These are phyloP conservation scores for Polypterus bichir DNA, from an alignment of 2,113 vertebrate species.

Conservation along the genomic window DNA sequence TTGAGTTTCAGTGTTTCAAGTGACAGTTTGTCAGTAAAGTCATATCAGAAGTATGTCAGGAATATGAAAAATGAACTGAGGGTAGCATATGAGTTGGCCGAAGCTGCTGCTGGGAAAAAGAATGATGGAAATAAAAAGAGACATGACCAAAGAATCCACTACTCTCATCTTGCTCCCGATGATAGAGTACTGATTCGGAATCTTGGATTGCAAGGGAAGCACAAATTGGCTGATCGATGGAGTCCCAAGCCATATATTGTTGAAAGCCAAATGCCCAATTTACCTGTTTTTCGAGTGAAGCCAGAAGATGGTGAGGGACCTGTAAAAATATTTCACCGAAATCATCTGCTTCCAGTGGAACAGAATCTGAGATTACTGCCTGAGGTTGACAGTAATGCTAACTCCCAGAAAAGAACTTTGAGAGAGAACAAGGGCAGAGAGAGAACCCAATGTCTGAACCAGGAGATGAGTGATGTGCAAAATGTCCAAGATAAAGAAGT, in stretches of 20 bases:
- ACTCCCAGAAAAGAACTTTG: too few species aligned
- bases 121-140: conserved; percentile 13
- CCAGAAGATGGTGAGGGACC: conserved; percentile 15
- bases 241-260: conserved; percentile 4
- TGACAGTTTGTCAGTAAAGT: not conserved
- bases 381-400: not conserved
- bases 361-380: conserved; percentile 3
- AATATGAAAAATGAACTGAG: conserved; percentile 13
- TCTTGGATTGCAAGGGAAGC: conserved; percentile 12
- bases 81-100: conserved; percentile 10
- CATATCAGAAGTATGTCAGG: conserved; percentile 9
- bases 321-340: conserved; percentile 9
- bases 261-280: conserved; percentile 13
- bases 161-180: not conserved
- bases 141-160: conserved; percentile 14
- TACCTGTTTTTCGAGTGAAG: conserved; percentile 14
- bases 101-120: not conserved
- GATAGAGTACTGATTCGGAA: conserved; percentile 15
- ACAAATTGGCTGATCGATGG: conserved; percentile 13
- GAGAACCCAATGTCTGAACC: too few species aligned
- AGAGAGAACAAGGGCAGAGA: too few species aligned
- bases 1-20: conserved; percentile 9
- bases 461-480: too few species aligned
- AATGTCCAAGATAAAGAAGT: too few species aligned
- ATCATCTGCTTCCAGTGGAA: conserved; percentile 14